Base-by-base conservation (phyloP, 2,797 vertebrate species). In the Sternarchorhynchus goeldii region DNA sequence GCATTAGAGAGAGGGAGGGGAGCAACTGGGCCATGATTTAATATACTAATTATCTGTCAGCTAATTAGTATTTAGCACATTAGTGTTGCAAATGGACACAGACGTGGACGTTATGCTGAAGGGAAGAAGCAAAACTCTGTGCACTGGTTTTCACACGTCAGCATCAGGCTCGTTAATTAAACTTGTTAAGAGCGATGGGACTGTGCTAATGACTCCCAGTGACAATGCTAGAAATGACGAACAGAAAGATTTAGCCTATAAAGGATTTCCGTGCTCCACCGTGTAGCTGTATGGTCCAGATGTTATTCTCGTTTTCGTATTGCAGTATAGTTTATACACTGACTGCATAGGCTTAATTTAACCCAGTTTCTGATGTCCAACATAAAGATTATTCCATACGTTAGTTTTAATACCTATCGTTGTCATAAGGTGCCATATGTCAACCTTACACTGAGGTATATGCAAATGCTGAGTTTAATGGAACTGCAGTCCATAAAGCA, bases 11-110 rank as follows among this genome's bases (percentile, higher is more conserved):
- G 50, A 7, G 18, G 25, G 59, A 75, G 64, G 65, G 77, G 73
- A 73, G 64, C 25, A 25, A 25, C 25, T 25, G 12, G 16, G 2
- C 31, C 32, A 84, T 82, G 84, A 85, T 85, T 86, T 85, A 85
- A 84, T 85, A 78, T 78, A 70, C 66, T 82, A 86, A 85, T 84
- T 85, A 83, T 60, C 76, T 80, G 81, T 84, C 76, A 76, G 80
- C 84, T 85, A 85, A 86, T 86, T 85, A 81, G 80, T 81, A 80
- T 82, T 81, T 39, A 82, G 82, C 78, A 81, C 81, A 73, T 81
- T 81, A 74, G 70, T 69, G 21, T 63, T 79, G 74, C 81, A 81
- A 86, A 82, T 82, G 73, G 78, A 81, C 80, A 81, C 69, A 76
- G 82, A 81, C 80, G 72, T 75, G 76, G 71, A 59, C 78, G 70